Evolutionary conservation across 2,113 vertebrate species (phyloP), one percentile per base, ranked within the genome.

Genomic region (Cacatua alba): DNA sequence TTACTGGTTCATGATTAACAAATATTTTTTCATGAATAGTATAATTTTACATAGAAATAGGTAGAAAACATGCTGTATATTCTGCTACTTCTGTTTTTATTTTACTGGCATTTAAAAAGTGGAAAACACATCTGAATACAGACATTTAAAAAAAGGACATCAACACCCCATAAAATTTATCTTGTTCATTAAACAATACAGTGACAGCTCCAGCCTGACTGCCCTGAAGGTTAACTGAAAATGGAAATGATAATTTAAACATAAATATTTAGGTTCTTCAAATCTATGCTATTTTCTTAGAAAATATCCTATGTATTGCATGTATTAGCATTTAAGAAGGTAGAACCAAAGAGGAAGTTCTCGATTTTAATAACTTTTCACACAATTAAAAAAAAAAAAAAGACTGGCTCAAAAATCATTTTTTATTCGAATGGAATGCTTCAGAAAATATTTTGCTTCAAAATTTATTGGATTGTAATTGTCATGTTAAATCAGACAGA

Each of bases 1-100:
- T 51, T 49, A 14, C 14, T 7, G 19, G 24, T 9, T n/a, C 18
- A 55, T 44, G 0, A 2, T 8, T 7, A 53, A 17, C 1, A 31
- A 24, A n/a, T 2, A 18, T 11, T 64, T 74, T 71, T 23, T 4
- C 19, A 17, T 3, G 7, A 74, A 29, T 0, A 2, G 29, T 11
- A 67, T 60, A 4, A 62, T 72, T 82, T 71, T 60, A 26, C 33
- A 49, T 2, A 59, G 57, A 41, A 60, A 2, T 46, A 60, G 5
- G 53, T 26, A 52, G 39, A 72, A 82, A 74, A 64, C 9, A 35
- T 17, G 5, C 20, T 37, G 7, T 21, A 35, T 51, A 10, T 57
- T 75, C 28, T 78, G 12, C 13, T 78, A 3, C 39, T 86, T 82
- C 41, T 82, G 17, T 43, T 25, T 24, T 29, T 51, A 14, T 16